Percentiles rank a stretch among this genome's conserved stretches.
phyloP scores from a whole-genome alignment of 2,888 invertebrate species.

The Xylocampa areola region DNA sequence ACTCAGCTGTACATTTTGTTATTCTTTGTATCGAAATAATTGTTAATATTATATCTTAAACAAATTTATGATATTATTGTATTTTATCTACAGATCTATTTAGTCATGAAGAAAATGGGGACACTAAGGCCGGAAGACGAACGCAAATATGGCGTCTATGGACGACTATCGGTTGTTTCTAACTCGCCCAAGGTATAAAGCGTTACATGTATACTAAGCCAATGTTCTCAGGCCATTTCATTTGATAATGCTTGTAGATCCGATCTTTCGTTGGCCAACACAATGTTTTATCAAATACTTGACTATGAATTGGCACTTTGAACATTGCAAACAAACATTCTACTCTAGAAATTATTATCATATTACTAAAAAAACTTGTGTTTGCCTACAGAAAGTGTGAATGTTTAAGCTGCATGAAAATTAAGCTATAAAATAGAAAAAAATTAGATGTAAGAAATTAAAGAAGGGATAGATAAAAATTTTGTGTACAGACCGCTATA shows the following conservation, averaged over 20 bases:
- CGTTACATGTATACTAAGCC: slow-evolving; percentile 31
- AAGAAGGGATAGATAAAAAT: slow-evolving; percentile 77
- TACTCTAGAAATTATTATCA: slow-evolving; percentile 20
- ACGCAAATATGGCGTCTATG: slow-evolving; percentile 91
- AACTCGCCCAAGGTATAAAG: slow-evolving; percentile 79
- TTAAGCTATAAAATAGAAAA: slow-evolving; percentile 68
- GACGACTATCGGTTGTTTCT: slow-evolving; percentile 81
- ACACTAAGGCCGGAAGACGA: slow-evolving; percentile 91
- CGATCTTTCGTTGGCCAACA: slow-evolving; percentile 68
- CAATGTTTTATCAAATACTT: slow-evolving; percentile 65
- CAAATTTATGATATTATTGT: background rate
- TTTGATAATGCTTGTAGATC: slow-evolving; percentile 39
- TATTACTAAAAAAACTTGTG: slow-evolving; percentile 71
- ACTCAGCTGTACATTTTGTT: background rate
- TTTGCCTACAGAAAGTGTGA: slow-evolving; percentile 84
- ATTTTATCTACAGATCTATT: slow-evolving; percentile 84
- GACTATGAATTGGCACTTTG: slow-evolving; percentile 72
- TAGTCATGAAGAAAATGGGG: slow-evolving; percentile 92
- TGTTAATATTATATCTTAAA: background rate
- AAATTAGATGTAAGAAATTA: slow-evolving; percentile 74
- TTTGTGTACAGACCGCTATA: slow-evolving; percentile 80
- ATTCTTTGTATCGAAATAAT: background rate
- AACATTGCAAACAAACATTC: slow-evolving; percentile 63
- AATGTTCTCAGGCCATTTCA: slow-evolving; percentile 77
- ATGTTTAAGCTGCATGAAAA: slow-evolving; percentile 67